Evolutionary conservation across 1,140 invertebrate species (phyloP).

Genomic region (Papilio machaon): DNA sequence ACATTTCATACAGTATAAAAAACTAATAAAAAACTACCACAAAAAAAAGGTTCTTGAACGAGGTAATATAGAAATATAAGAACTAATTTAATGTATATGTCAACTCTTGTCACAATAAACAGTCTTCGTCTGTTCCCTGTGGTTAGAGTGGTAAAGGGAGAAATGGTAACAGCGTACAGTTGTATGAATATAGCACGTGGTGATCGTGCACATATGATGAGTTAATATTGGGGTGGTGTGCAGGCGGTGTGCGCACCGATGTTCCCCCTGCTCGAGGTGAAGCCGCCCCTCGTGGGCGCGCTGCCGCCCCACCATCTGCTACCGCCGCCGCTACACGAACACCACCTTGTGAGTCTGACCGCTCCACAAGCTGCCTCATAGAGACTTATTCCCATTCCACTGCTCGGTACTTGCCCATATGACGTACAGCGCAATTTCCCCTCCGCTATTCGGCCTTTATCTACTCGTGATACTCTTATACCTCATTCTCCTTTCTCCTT

Average conservation of each 20-base stretch:
- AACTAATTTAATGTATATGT: too few relatives aligned
- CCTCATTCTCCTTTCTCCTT: not conserved
- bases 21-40: too few relatives aligned
- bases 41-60: too few relatives aligned
- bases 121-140: too few relatives aligned
- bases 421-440: not conserved
- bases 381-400: constrained; percentile 41
- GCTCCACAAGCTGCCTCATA: constrained; percentile 60
- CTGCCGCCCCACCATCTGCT: constrained; percentile 89
- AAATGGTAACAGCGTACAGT: not conserved
- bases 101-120: too few relatives aligned
- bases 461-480: not conserved
- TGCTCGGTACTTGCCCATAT: not conserved
- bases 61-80: too few relatives aligned
- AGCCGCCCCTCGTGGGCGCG: constrained; percentile 89
- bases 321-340: constrained; percentile 76
- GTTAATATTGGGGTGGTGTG: constrained; percentile 44
- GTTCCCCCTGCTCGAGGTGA: constrained; percentile 89
- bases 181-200: not conserved
- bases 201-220: not conserved
- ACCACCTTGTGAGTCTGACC: constrained; percentile 76
- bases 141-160: too few relatives aligned
- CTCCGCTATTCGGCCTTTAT: not conserved
- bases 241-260: constrained; percentile 84
- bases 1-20: too few relatives aligned